Conservation (phyloP, 2,113 vertebrate genomes). For the Elephas maximus region DNA sequence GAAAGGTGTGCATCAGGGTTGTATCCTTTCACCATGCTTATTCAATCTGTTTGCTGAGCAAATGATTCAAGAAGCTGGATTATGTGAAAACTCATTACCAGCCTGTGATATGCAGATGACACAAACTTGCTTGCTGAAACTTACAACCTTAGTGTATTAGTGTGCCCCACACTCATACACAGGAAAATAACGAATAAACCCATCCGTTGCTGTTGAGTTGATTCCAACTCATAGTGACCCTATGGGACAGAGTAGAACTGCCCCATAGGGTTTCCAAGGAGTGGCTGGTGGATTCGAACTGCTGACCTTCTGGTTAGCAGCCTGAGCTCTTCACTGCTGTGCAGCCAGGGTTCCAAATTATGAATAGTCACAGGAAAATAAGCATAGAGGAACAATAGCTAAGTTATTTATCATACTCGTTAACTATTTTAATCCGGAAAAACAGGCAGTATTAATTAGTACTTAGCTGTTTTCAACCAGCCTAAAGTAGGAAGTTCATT, state of each 20-base stretch:
- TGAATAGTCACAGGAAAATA: background rate
- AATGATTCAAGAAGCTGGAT: too few relatives aligned
- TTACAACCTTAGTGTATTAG: background rate
- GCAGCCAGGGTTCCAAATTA: too few relatives aligned
- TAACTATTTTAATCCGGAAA: background rate
- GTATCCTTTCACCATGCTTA: too few relatives aligned
- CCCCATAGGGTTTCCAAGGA: background rate
- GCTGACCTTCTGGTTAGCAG: too few relatives aligned
- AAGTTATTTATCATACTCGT: background rate
- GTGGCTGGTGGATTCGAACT: background rate
- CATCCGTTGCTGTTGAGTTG: background rate
- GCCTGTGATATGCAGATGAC: too few relatives aligned
- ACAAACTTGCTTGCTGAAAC: too few relatives aligned
- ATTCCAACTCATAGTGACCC: background rate
- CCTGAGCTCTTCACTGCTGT: too few relatives aligned
- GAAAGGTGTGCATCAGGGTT: too few relatives aligned
- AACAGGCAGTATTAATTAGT: background rate
- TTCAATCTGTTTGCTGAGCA: too few relatives aligned
- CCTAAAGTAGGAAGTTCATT: background rate
- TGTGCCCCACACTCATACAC: background rate
- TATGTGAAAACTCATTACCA: too few relatives aligned
- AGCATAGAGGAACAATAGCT: background rate
- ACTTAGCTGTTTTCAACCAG: background rate
- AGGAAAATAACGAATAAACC: background rate
- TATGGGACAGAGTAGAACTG: too few relatives aligned